Evolutionary conservation across 2,113 vertebrate species (phyloP), one percentile per base, ranked within the genome.

Genomic region (Trinectes maculatus): DNA sequence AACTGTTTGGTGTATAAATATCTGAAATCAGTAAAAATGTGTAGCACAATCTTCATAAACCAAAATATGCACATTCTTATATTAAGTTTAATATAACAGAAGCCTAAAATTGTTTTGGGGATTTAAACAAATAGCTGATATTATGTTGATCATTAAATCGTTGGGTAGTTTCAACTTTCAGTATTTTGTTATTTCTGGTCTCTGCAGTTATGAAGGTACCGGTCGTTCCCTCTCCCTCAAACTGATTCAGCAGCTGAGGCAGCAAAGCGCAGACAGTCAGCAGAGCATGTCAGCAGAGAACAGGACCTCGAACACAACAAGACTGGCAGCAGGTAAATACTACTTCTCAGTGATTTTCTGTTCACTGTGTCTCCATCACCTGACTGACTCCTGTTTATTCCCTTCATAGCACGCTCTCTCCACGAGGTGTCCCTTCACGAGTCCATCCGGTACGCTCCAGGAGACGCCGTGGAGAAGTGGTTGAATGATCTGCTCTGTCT

Each of bases 171-270:
- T 31, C 5, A 11, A 24, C 5, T 22, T 33, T 8, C 33, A 15
- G 3, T 48, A n/a, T 18, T 52, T 43, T 49, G 8, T 29, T n/a
- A 8, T 3, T 11, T 26, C 22, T 53, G 6, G 28, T 53, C 8
- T 83, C 19, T 73, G 34, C 84, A 99, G 98, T 19, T 99, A 99
- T 0, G 98, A 99, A 84, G 98, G 98, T 49, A 99, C 98, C 0
- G 98, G 98, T 0, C 96, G 98, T 6, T 99, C 98, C 0, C 93
- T 99, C 1, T 99, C 98, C 5, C 94, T 98, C 66, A 99, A 98
- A 80, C 93, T 99, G 28, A 96, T 99, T 44, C 96, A 98, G 87
- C 96, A 99, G 91, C 88, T 99, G 57, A 94, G 97, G 25, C 96
- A 97, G 55, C 96, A 99, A 87, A 99, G 96, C 0, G 88, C 93